Evolutionary conservation across 2,113 vertebrate species (phyloP), one percentile per base, ranked within the genome.

Genomic region (Corythornis vintsioides): DNA sequence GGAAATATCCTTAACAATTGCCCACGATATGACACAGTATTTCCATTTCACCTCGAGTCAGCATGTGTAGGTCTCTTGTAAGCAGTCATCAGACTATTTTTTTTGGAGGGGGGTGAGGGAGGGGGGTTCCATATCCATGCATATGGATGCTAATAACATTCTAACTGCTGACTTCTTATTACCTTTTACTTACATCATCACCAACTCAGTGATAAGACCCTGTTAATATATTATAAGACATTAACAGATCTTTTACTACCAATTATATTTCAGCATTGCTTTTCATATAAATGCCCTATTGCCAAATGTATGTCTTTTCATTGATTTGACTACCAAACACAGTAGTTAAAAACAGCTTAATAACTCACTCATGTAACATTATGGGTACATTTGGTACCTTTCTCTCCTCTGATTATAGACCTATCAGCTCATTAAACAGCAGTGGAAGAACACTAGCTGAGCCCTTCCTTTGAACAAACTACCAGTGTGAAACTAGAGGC

Each of bases 401-500:
- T 94, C 83, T 94, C n/a, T 92, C 48, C 73, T 57, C 84, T 42
- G 74, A 91, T 92, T 94, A 88, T 83, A 96, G 97, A 91, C 79
- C 83, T 67, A 94, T n/a, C 95, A 97, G 83, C 90, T 97, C 97
- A 97, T 97, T 97, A 97, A 97, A 83, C 80, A 64, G 50, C 76
- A 38, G 53, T 70, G 69, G 90, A 92, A 92, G 92, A 96, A 91
- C 80, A 94, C 71, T 90, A 93, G 80, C 57, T 80, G 66, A 94
- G 84, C 65, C 78, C 53, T 96, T 96, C 79, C 82, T 94, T 96
- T 96, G 95, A 97, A 96, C 81, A 95, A 96, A 88, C 42, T 85
- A 80, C 40, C 67, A 33, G 17, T 79, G 56, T 92, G 93, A 96
- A 97, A 92, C 69, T 73, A 89, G 88, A 97, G 86, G 77, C 73